Percentiles rank a stretch among this genome's conserved stretches.
Evolutionary conservation across 2,888 invertebrate species (phyloP).

Genomic region (Nomada fucata): DNA sequence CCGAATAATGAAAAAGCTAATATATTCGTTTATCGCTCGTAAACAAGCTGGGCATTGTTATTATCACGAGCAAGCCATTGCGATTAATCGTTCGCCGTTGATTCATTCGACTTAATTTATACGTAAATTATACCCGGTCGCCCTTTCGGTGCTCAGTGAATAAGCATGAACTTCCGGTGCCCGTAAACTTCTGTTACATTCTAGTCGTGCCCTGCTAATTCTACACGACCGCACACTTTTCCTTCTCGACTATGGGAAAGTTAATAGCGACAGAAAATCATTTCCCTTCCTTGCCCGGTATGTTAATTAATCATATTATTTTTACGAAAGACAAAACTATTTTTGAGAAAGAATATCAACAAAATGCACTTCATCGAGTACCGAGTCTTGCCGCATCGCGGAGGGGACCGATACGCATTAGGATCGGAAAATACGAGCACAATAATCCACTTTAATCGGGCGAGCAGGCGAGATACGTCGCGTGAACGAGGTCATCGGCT

Average conservation of each 20-base stretch:
- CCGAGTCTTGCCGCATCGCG: too few species aligned
- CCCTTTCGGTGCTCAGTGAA: conserved; percentile 82
- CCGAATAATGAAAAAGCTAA: conserved; percentile 80
- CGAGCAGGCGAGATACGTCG: conserved; percentile 26
- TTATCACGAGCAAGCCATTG: conserved; percentile 77
- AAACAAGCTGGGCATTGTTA: conserved; percentile 77
- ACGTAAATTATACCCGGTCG: conserved; percentile 81
- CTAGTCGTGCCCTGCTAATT: conserved; percentile 43
- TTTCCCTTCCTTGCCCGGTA: too few species aligned
- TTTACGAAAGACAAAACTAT: too few species aligned
- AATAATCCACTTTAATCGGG: conserved; percentile 38
- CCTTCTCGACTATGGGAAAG: neutral
- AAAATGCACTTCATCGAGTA: neutral
- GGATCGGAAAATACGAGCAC: neutral
- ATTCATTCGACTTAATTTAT: conserved; percentile 82
- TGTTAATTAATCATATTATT: too few species aligned
- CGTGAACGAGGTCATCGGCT: conserved; percentile 60
- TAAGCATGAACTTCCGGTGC: conserved; percentile 82
- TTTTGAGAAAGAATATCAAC: neutral
- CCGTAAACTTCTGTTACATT: conserved; percentile 69
- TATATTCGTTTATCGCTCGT: conserved; percentile 79
- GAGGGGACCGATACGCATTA: too few species aligned
- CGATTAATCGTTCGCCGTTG: conserved; percentile 81
- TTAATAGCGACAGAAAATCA: neutral
- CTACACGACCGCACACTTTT: conserved; percentile 12